Conservation (phyloP, 1,140 invertebrate genomes). For the Hetaerina americana region DNA sequence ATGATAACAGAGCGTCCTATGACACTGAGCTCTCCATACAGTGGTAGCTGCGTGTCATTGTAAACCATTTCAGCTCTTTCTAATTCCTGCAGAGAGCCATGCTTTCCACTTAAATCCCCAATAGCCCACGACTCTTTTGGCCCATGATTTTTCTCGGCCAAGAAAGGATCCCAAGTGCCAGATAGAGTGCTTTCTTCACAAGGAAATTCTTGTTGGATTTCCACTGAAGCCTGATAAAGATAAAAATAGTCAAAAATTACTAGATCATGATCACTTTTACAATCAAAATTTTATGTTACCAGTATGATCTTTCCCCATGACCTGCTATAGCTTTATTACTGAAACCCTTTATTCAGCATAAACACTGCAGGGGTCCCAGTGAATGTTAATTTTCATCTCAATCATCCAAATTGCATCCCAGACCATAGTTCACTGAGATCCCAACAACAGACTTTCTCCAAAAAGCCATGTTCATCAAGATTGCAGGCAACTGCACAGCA, state of each 20-base stretch:
- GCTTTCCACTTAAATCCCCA: slow-evolving; percentile 84
- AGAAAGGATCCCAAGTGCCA: slow-evolving; percentile 69
- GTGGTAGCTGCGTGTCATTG: slow-evolving; percentile 70
- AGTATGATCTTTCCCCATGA: too few species aligned
- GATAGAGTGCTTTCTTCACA: slow-evolving; percentile 72
- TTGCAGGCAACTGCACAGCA: too few species aligned
- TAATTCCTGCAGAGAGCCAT: slow-evolving; percentile 41
- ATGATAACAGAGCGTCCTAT: slow-evolving; percentile 80
- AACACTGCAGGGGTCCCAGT: too few species aligned
- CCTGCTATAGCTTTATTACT: too few species aligned
- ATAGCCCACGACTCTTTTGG: slow-evolving; percentile 77
- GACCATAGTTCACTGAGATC: too few species aligned
- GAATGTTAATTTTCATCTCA: too few species aligned
- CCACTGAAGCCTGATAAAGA: slow-evolving; percentile 52
- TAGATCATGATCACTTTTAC: too few species aligned
- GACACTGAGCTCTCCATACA: slow-evolving; percentile 73
- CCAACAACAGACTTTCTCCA: too few species aligned
- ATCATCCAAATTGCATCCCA: too few species aligned
- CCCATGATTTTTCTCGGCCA: slow-evolving; percentile 46
- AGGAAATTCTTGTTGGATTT: slow-evolving; percentile 70
- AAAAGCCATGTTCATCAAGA: too few species aligned
- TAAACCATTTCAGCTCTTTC: slow-evolving; percentile 36
- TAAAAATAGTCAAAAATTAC: slow-evolving; percentile 8
- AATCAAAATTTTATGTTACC: too few species aligned
- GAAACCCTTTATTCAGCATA: too few species aligned